Evolutionary conservation across 2,888 invertebrate species (phyloP).

Genomic region (Arge pagana): DNA sequence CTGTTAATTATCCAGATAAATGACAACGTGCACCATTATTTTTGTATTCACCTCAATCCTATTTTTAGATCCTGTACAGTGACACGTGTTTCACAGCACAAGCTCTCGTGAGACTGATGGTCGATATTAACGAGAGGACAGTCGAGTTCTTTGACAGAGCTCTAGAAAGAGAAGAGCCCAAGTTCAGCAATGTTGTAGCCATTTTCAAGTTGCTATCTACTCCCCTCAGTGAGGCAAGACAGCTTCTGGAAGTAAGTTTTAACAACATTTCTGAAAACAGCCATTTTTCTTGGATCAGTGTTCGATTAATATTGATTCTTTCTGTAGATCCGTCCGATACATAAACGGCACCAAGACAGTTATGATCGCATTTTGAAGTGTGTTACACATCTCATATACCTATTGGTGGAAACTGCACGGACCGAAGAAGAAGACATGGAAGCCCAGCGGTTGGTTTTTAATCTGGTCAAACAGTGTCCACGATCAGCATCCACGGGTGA

Average conservation of each 20-base stretch:
- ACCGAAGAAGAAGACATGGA: slow-evolving; percentile 59
- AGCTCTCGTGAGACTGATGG: slow-evolving; percentile 82
- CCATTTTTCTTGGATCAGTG: background rate
- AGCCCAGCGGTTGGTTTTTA: slow-evolving; percentile 59
- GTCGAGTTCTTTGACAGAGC: slow-evolving; percentile 60
- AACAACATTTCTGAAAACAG: background rate
- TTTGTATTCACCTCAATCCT: slow-evolving; percentile 21
- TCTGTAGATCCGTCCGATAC: slow-evolving; percentile 69
- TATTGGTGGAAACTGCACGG: slow-evolving; percentile 68
- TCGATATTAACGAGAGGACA: slow-evolving; percentile 70
- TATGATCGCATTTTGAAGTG: slow-evolving; percentile 82
- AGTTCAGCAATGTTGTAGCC: slow-evolving; percentile 71
- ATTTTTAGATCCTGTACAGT: slow-evolving; percentile 62
- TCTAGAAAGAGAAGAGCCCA: slow-evolving; percentile 62
- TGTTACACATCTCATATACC: slow-evolving; percentile 75
- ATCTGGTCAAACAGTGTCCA: slow-evolving; percentile 68
- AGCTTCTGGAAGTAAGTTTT: slow-evolving; percentile 54
- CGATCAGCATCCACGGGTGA: slow-evolving; percentile 74
- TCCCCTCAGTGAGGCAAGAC: slow-evolving; percentile 61
- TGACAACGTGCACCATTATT: background rate
- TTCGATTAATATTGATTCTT: slow-evolving; percentile 16
- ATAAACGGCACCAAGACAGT: slow-evolving; percentile 78
- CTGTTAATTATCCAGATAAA: background rate
- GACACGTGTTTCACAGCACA: slow-evolving; percentile 88
- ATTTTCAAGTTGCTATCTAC: slow-evolving; percentile 72